Conservation (phyloP, 2,797 vertebrate species). For the Muscicapa comitata region DNA sequence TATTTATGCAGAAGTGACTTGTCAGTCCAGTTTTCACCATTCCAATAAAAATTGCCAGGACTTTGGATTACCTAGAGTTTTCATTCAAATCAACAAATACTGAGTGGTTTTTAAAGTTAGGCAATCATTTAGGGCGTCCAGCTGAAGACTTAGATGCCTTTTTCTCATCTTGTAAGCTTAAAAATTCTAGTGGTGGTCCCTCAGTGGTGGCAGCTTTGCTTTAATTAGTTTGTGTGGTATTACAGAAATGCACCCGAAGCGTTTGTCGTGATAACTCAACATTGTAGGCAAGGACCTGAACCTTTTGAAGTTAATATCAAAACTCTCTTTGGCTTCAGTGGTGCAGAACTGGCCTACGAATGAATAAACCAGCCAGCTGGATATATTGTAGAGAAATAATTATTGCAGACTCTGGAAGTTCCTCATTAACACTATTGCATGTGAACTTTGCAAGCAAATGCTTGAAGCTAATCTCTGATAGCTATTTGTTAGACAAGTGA, state of each 20-base stretch:
- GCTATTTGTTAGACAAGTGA: not conserved
- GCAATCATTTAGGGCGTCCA: not conserved
- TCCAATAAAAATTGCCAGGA: not conserved
- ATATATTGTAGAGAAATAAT: constrained; percentile 14
- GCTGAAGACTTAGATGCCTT: not conserved
- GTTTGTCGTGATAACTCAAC: not conserved
- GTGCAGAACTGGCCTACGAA: constrained; percentile 10
- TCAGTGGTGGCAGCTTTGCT: not conserved
- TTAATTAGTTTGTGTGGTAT: not conserved
- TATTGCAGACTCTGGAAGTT: not conserved
- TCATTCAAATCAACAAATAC: not conserved
- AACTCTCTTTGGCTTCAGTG: constrained; percentile 1
- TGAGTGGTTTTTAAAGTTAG: not conserved
- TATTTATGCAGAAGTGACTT: not conserved
- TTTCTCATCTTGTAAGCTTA: not conserved
- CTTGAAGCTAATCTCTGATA: not conserved
- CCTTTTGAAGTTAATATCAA: constrained; percentile 14
- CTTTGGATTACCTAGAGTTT: not conserved
- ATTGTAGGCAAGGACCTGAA: not conserved
- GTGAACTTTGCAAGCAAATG: constrained; percentile 15
- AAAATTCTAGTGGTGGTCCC: not conserved
- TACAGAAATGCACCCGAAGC: not conserved
- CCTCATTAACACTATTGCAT: constrained; percentile 13
- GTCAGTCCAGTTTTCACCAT: not conserved
- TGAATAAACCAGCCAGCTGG: constrained; percentile 13